These are phyloP conservation scores for Sebastes iracundus DNA, from an alignment of 2,797 vertebrate species.

Conservation along the genomic window DNA sequence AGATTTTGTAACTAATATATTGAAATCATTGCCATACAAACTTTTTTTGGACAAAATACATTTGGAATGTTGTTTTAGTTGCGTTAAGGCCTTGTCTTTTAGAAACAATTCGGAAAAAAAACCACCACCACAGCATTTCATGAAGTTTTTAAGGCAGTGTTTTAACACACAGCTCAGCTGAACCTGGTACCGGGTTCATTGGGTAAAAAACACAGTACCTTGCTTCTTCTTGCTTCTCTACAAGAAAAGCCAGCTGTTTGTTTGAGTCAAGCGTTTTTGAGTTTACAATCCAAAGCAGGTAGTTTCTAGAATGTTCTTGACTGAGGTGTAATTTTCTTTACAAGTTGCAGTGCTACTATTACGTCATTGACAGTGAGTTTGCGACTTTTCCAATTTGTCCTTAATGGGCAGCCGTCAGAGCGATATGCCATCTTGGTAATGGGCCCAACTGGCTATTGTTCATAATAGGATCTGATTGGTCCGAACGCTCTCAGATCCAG, in stretches of 20 bases:
- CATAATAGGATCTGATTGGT: constrained; percentile 70
- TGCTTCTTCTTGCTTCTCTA: not conserved
- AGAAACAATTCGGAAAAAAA: not conserved
- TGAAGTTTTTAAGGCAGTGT: not conserved
- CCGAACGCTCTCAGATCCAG: constrained; percentile 48
- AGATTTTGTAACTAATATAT: not conserved
- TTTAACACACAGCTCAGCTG: not conserved
- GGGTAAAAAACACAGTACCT: not conserved
- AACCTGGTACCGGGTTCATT: no score
- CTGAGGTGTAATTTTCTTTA: not conserved
- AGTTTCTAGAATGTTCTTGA: not conserved
- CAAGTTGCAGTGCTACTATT: constrained; percentile 5
- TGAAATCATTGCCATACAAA: no score
- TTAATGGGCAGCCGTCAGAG: constrained; percentile 55
- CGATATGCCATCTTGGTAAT: constrained; percentile 62
- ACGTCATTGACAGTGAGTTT: constrained; percentile 15
- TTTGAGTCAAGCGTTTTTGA: not conserved
- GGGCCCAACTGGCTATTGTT: constrained; percentile 66
- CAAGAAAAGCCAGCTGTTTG: not conserved
- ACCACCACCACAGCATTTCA: not conserved
- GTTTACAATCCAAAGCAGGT: not conserved
- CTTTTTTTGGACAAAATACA: no score
- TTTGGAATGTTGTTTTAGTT: not conserved
- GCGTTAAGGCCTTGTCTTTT: not conserved
- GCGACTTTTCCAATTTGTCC: constrained; percentile 29